A percentile compares a stretch with the other conserved stretches of the same genome.
phyloP scores from a whole-genome alignment of 2,888 invertebrate species.

The Ethmia dodecea region DNA sequence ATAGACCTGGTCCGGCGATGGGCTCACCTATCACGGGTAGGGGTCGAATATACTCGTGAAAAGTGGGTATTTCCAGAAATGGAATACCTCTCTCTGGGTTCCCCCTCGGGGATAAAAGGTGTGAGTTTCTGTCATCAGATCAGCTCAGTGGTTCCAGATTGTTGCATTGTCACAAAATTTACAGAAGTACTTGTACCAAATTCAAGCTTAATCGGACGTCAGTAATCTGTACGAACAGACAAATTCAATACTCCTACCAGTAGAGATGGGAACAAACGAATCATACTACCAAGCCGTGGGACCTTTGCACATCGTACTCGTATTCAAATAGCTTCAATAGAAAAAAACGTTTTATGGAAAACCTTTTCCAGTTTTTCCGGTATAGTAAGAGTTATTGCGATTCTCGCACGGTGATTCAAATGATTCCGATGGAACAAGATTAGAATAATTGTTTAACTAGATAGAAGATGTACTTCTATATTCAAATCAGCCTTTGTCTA shows the following conservation, averaged over 20 bases:
- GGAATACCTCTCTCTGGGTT: no score
- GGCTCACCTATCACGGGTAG: no score
- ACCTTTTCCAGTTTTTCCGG: conserved; percentile 72
- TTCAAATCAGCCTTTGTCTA: conserved; percentile 65
- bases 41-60: no score
- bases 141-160: no score
- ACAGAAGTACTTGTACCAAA: no score
- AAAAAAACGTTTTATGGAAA: conserved; percentile 48
- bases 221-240: no score
- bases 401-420: conserved; percentile 36
- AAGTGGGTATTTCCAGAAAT: no score
- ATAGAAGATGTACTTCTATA: conserved; percentile 40
- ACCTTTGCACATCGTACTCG: conserved; percentile 47
- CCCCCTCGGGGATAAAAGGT: no score
- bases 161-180: no score
- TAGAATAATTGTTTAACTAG: conserved; percentile 48
- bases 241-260: not conserved
- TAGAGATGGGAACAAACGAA: conserved; percentile 10
- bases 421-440: conserved; percentile 46
- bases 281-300: conserved; percentile 50
- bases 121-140: no score
- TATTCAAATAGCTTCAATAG: conserved; percentile 52
- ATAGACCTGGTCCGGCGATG: no score
- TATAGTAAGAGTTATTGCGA: conserved; percentile 44
- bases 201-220: no score